Evolutionary conservation across 2,888 invertebrate species (phyloP), one percentile per base, ranked within the genome.

Genomic region (Apoda limacodes): DNA sequence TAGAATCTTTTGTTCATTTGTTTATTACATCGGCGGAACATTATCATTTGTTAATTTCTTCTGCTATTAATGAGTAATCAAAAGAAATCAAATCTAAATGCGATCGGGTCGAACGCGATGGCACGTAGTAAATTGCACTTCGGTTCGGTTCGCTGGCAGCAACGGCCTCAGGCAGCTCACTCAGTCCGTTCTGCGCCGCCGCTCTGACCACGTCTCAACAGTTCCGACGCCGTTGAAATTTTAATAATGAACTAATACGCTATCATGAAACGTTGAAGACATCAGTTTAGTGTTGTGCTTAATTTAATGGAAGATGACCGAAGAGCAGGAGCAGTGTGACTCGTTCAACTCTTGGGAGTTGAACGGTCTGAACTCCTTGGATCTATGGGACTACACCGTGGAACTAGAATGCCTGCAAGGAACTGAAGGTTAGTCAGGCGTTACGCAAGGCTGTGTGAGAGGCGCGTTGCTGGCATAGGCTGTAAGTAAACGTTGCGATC

Each of bases 371-470:
- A 88, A 86, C 56, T 89, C 90, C 29, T 68, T 92, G 65, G 92
- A 92, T 62, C 86, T 87, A 53, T 92, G 92, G 92, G 92, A 92
- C 82, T 92, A 92, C 62, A 88, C 90, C 26, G 89, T 92, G 50
- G 92, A 92, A 63, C 72, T 92, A 69, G 91, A 91, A 62, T 91
- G 89, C 64, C 80, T 91, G 49, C 85, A 88, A 62, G 89, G 88
- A 52, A 87, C 86, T 42, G 86, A 90, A 89, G 90, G 90, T 90
- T 67, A 67, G 75, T 67, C 51, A 52, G 28, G 29, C 39, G 40
- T 58, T 53, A 43, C 58, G 64, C 64, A 72, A 75, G 64, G 54
- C 54, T 58, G 47, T 50, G 61, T 63, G 67, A 67, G 66, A 55
- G 66, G 62, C 50, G 39, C 38, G 35, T 32, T 29, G 35, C 30